Evolutionary conservation across 2,797 vertebrate genomes (phyloP), one percentile per base, ranked within the genome.

Genomic region (Malacoraja senta): DNA sequence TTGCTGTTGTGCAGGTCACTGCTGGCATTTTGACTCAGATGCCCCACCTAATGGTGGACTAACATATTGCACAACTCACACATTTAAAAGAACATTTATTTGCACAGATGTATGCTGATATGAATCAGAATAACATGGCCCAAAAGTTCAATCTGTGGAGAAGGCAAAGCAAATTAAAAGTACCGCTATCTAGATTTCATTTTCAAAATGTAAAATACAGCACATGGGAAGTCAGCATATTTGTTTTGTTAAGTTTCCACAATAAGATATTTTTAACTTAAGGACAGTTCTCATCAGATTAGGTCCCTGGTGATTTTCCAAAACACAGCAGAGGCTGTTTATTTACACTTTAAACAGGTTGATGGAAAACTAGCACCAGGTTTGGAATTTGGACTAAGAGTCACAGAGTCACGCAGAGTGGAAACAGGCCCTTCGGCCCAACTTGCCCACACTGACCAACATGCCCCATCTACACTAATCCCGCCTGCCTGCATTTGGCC

Each of bases 201-300:
- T 88, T 61, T 32, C 0, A 8, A 88, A 35, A 35, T 88, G 65
- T 68, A n/a, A 32, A 88, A 88, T 88, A 35, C 63, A 21, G 63
- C 84, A 61, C 24, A 68, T 21, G 71, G 71, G 84, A 88, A 68
- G 84, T 17, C 21, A 35, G n/a, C 63, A 88, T 68, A 88, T 88
- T 88, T 88, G 65, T 68, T 68, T 88, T 88, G 61, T n/a, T 88
- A 63, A 68, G 63, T 88, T 88, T 88, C 84, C 61, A 88, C 63
- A 88, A 68, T 63, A 68, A n/a, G 84, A 65, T 88, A 88, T 88
- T 88, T 88, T 68, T 88, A 88, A 68, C 84, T 88, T 58, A 68
- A 88, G 84, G 84, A 68, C 84, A 35, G 17, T 68, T 32, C 84
- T 88, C 61, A 88, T 88, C 84, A 68, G 84, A 68, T 68, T 88